These are phyloP conservation scores for Hepsetus odoe DNA, from an alignment of 2,113 vertebrate species.

Conservation along the genomic window DNA sequence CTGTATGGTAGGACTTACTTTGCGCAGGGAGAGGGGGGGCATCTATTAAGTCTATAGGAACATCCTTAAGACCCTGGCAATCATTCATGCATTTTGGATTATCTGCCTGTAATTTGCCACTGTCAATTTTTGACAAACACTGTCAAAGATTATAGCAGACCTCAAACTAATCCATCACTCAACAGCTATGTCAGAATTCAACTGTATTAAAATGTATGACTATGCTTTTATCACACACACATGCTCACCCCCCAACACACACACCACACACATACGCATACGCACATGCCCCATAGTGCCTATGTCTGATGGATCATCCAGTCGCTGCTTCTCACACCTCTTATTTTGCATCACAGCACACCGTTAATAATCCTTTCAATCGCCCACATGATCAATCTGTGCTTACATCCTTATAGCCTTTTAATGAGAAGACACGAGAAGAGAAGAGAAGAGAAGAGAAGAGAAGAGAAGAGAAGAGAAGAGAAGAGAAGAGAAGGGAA, in stretches of 20 bases:
- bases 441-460: neutral
- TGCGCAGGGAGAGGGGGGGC: too few species aligned
- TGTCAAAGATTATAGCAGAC: neutral
- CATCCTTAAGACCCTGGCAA: neutral
- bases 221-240: neutral
- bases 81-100: neutral
- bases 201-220: neutral
- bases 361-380: neutral
- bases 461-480: neutral
- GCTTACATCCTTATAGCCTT: neutral
- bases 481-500: neutral
- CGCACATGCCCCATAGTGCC: neutral
- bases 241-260: too few species aligned
- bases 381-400: neutral
- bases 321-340: neutral
- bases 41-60: too few species aligned
- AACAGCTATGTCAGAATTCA: neutral
- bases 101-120: neutral
- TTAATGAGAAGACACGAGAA: neutral
- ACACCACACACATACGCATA: neutral
- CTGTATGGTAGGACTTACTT: too few species aligned
- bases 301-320: neutral
- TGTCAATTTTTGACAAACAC: too few species aligned
- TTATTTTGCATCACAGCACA: conserved; percentile 8
- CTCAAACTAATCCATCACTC: neutral